A percentile compares a stretch with the other conserved stretches of the same genome.
Evolutionary conservation across 2,888 invertebrate species (phyloP).

Genomic region (Drosophila sordidapex): DNA sequence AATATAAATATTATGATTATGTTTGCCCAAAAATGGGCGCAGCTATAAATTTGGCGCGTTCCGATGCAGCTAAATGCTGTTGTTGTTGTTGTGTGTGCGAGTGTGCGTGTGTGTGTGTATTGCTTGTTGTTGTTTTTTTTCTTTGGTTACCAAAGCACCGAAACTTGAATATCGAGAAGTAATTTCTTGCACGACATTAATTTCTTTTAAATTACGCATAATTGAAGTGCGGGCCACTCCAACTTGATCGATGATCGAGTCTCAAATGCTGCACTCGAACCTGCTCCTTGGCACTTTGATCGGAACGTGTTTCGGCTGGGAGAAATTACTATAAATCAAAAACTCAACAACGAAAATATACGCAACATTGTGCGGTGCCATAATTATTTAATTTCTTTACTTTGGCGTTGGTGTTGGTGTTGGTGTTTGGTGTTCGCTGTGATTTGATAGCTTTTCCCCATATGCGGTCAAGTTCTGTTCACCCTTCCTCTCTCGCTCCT

Average conservation of each 20-base stretch:
- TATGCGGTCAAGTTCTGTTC: slow-evolving; percentile 53
- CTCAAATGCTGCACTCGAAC: slow-evolving; percentile 28
- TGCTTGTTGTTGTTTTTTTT: slow-evolving; percentile 2
- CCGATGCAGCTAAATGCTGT: slow-evolving; percentile 49
- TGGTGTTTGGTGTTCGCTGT: slow-evolving; percentile 1
- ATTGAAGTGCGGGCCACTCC: slow-evolving; percentile 74
- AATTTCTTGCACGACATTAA: slow-evolving; percentile 81
- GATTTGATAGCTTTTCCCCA: slow-evolving; percentile 30
- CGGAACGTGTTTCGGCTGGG: slow-evolving; percentile 58
- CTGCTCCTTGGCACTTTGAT: slow-evolving; percentile 23
- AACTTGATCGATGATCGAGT: slow-evolving; percentile 71
- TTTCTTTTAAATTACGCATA: slow-evolving; percentile 81
- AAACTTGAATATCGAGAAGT: slow-evolving; percentile 68
- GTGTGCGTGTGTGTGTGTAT: slow-evolving; percentile 17
- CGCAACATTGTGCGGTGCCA: slow-evolving; percentile 29
- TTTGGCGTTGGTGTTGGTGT: slow-evolving; percentile 40
- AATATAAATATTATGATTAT: slow-evolving; percentile 76
- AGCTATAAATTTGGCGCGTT: slow-evolving; percentile 60
- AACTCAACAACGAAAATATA: slow-evolving; percentile 7
- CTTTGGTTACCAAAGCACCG: slow-evolving; percentile 21
- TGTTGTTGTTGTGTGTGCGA: neutral
- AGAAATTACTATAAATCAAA: slow-evolving; percentile 43
- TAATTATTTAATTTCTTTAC: slow-evolving; percentile 72
- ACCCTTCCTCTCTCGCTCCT: neutral
- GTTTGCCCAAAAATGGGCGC: slow-evolving; percentile 44